These are phyloP conservation scores for Electrophaes corylata DNA, from an alignment of 2,888 invertebrate species.

Conservation along the genomic window DNA sequence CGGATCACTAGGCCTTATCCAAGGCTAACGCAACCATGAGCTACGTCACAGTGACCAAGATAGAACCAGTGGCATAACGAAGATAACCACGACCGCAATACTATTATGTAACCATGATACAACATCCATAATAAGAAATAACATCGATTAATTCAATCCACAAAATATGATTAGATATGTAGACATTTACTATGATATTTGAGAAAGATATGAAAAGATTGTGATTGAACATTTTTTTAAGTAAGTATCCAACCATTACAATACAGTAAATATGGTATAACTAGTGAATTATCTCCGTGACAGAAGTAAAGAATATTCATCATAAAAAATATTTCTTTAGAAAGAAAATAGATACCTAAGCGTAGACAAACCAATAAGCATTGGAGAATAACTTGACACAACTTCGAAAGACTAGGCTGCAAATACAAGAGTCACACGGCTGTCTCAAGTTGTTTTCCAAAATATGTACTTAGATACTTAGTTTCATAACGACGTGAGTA, in stretches of 20 bases:
- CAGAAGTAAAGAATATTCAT: not conserved
- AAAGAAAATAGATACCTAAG: no score
- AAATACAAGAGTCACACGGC: not conserved
- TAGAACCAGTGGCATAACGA: constrained; percentile 13
- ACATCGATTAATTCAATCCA: constrained; percentile 79
- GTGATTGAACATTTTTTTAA: constrained; percentile 12
- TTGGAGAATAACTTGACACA: constrained; percentile 2
- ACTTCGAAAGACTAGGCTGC: no score
- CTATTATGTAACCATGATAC: constrained; percentile 80
- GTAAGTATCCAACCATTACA: constrained; percentile 14
- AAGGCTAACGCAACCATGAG: not conserved
- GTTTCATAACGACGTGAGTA: not conserved
- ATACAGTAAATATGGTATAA: constrained; percentile 31
- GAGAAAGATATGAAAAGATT: constrained; percentile 64
- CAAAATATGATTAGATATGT: constrained; percentile 79
- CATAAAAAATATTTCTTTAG: not conserved
- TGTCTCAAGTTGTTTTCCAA: not conserved
- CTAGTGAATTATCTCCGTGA: constrained; percentile 29
- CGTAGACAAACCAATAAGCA: not conserved
- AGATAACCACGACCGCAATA: constrained; percentile 30
- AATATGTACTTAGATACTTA: not conserved
- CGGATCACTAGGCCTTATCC: not conserved
- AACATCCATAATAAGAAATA: constrained; percentile 75
- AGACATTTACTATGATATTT: constrained; percentile 77
- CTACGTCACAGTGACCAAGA: constrained; percentile 3